A percentile compares a stretch with the other conserved stretches of the same genome.
These are phyloP conservation scores for Podabrus alpinus DNA, from an alignment of 2,888 invertebrate genomes.

Conservation along the genomic window DNA sequence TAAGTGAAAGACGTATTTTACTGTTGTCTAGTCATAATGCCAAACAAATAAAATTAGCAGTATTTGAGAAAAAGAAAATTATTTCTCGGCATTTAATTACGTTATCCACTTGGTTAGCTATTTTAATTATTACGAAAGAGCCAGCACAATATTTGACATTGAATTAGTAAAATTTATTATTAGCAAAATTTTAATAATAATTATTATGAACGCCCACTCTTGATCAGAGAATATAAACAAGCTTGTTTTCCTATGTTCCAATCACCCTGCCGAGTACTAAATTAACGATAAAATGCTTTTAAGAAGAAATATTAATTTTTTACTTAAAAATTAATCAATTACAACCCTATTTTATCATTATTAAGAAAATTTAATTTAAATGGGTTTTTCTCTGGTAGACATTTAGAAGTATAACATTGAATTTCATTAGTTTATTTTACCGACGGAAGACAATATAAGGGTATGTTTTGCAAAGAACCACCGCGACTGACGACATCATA, in stretches of 20 bases:
- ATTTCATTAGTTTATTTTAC: too few relatives aligned
- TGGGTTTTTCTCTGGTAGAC: too few relatives aligned
- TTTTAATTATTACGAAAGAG: neutral
- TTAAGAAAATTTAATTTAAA: too few relatives aligned
- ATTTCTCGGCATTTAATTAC: neutral
- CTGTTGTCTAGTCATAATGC: conserved; percentile 12
- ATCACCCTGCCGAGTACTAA: neutral
- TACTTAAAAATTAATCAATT: neutral
- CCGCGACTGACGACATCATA: too few relatives aligned
- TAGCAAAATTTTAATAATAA: conserved; percentile 4
- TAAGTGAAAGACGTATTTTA: conserved; percentile 16
- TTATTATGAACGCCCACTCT: neutral
- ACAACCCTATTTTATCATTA: too few relatives aligned
- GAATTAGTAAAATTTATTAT: conserved; percentile 3
- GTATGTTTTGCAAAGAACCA: too few relatives aligned
- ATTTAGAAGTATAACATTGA: too few relatives aligned
- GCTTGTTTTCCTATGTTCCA: neutral
- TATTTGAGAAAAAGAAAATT: neutral
- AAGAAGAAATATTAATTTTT: neutral
- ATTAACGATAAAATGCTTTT: neutral
- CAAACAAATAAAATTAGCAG: conserved; percentile 16
- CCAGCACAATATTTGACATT: neutral
- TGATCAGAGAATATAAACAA: neutral
- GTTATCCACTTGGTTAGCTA: neutral
- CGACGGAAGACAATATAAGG: too few relatives aligned